phyloP scores from a whole-genome alignment of 2,797 vertebrate genomes.

The Pseudochirops corinnae region DNA sequence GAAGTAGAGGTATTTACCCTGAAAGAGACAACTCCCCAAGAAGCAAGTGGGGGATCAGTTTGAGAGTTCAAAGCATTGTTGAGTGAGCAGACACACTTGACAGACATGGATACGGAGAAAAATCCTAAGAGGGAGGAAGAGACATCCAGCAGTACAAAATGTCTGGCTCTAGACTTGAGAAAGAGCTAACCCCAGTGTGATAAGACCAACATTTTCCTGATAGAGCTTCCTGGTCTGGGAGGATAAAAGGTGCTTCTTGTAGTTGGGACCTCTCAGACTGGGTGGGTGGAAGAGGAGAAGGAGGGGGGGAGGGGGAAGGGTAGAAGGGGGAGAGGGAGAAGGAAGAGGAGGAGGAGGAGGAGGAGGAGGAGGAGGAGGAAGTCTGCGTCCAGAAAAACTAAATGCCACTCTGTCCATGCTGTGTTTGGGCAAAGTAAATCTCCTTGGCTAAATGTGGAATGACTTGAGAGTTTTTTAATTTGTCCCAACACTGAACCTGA shows the following conservation, averaged over 20 bases:
- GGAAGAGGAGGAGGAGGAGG: too few relatives aligned
- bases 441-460: background rate
- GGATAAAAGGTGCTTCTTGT: background rate
- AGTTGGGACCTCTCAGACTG: background rate
- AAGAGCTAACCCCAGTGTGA: background rate
- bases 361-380: too few relatives aligned
- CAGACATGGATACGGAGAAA: background rate
- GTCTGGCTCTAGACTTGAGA: background rate
- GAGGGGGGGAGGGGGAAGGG: too few relatives aligned
- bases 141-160: background rate
- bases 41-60: background rate
- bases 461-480: background rate
- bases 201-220: background rate
- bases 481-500: background rate
- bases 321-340: too few relatives aligned
- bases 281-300: background rate
- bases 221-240: background rate
- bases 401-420: background rate
- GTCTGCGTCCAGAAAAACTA: background rate
- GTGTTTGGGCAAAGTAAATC: background rate
- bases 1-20: background rate
- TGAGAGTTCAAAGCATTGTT: background rate
- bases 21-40: background rate
- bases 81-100: background rate
- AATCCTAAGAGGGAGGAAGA: background rate